Base-by-base conservation (phyloP, 2,888 invertebrate species). In the Argyra leucocephala region DNA sequence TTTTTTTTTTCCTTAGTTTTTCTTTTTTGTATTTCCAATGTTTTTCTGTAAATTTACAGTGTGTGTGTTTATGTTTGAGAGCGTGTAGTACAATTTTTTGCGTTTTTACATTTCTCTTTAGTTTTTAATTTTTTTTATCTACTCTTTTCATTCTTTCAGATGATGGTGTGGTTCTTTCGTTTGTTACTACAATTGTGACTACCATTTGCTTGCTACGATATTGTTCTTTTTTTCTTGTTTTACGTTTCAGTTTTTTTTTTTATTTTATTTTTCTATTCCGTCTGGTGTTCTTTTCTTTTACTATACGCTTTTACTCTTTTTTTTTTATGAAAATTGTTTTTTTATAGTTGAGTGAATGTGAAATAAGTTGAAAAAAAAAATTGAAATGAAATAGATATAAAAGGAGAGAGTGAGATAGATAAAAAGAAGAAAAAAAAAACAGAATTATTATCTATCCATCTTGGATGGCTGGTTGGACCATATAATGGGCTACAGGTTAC, bases 301-400 rank as follows among this genome's bases (percentile, higher is more conserved):
- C 2, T 12, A 15, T 48, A 31, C 5, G n/a, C 18, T 48, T 48
- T 48, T 48, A 18, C 18, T 48, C 4, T 48, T 2, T 48, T 48
- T 48, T 18, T 48, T 18, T 48, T 48, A 48, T 48, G 48, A 48
- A 48, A 48, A 48, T 48, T 48, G 48, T 48, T 48, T 48, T 48
- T 48, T 48, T 48, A 48, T 48, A 48, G 48, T 18, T 48, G 48
- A 48, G 48, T 48, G 48, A 48, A 48, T 48, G 48, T 48, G 48
- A 48, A 48, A 48, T 48, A 48, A 48, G 48, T 48, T 48, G 48
- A 48, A 48, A 48, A 48, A 18, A 15, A 48, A 48, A 48, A 9
- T 9, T 15, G 4, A 18, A 48, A 48, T 15, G 15, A 48, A 3
- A 48, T 48, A 9, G 18, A 48, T 18, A 48, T 15, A 48, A 18